Evolutionary conservation across 2,113 vertebrate genomes (phyloP), one percentile per base, ranked within the genome.

Genomic region (Mastomys coucha): DNA sequence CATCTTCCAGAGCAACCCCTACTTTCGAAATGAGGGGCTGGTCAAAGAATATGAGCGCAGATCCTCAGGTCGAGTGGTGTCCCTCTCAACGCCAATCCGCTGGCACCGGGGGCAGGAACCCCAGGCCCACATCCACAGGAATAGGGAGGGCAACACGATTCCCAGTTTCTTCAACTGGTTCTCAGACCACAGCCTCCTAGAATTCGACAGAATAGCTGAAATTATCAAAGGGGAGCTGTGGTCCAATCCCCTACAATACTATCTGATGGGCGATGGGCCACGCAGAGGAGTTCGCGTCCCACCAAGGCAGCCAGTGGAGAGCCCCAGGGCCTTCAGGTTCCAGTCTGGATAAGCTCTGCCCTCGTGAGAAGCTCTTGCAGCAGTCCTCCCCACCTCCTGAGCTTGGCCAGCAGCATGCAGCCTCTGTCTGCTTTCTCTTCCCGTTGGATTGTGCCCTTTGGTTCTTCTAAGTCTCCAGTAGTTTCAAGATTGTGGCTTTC

Each of bases 1-100:
- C 98, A 99, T 99, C 98, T 99, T 99, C 96, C 98, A 98, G 88
- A 97, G 98, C 93, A 99, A 99, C 96, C 99, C 99, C 7, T 99
- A 99, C 97, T 99, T 99, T 97, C 99, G 99, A 98, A 99, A 99
- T 95, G 99, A 99, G 96, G 99, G 99, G 94, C 99, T 99, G 1
- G 99, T 99, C 97, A 99, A 99, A 93, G 99, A 99, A 87, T 99
- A 99, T 85, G 99, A 99, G 85, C 98, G 97, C 76, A 96, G 98
- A 70, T 97, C 98, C 53, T 98, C 98, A 0, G 98, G 98, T 31
- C 95, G 98, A 2, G 94, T 98, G 58, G 96, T 97, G 36, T 98
- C 98, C 24, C 98, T 98, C 70, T 96, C 98, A 60, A 98, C 98
- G 28, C 98, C 98, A 5, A 98, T 98, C 84, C 98, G 98, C 76